phyloP scores from a whole-genome alignment of 2,888 invertebrate species.

The Aquatica leii region DNA sequence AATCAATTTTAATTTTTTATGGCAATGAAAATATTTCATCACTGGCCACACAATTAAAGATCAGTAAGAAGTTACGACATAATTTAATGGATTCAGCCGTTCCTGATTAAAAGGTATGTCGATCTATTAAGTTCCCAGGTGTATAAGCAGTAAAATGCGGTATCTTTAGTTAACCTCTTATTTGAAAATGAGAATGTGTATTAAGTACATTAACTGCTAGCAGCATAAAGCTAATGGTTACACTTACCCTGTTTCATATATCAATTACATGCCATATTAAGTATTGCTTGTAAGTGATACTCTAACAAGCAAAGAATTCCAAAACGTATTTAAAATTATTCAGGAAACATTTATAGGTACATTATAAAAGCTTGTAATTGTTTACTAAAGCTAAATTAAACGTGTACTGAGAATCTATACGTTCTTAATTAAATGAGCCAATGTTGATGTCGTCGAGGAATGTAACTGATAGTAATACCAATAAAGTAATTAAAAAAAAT shows the following conservation, averaged over 20 bases:
- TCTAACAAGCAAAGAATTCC: slow-evolving; percentile 40
- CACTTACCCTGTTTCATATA: slow-evolving; percentile 47
- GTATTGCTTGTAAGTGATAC: slow-evolving; percentile 40
- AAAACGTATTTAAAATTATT: slow-evolving; percentile 32
- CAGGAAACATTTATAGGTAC: slow-evolving; percentile 15
- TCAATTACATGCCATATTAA: slow-evolving; percentile 51
- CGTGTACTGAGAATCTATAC: slow-evolving; percentile 3
- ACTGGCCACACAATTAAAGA: slow-evolving; percentile 44
- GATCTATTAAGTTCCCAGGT: slow-evolving; percentile 40
- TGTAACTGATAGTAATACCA: background rate
- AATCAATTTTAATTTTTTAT: background rate
- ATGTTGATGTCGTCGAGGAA: slow-evolving; percentile 4
- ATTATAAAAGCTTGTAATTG: slow-evolving; percentile 13
- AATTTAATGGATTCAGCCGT: slow-evolving; percentile 31
- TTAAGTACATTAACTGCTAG: slow-evolving; percentile 45
- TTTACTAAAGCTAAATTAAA: slow-evolving; percentile 13
- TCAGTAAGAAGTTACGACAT: slow-evolving; percentile 27
- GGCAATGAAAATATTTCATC: slow-evolving; percentile 12
- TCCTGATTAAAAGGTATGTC: slow-evolving; percentile 36
- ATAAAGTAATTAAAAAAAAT: slow-evolving; percentile 11
- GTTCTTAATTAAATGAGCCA: slow-evolving; percentile 12
- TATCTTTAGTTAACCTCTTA: slow-evolving; percentile 45
- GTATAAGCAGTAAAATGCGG: slow-evolving; percentile 42
- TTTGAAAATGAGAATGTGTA: slow-evolving; percentile 47
- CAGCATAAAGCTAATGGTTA: slow-evolving; percentile 47